Conservation (phyloP, 2,888 invertebrate species). For the Cotesia congregata region DNA sequence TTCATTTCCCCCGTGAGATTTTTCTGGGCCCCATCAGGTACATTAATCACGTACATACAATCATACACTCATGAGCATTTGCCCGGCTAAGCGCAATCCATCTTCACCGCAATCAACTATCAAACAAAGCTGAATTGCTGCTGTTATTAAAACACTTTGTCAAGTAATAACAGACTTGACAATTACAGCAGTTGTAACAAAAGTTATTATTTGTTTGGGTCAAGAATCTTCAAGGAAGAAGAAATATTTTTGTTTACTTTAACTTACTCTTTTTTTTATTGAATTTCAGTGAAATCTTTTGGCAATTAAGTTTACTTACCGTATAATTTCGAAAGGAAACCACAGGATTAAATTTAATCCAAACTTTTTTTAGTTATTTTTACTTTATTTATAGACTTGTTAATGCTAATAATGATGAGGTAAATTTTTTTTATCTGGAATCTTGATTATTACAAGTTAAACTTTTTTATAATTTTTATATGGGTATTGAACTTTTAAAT, state of each 20-base stretch:
- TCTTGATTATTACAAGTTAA: too few species aligned
- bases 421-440: too few species aligned
- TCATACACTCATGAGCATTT: constrained; percentile 20
- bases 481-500: too few species aligned
- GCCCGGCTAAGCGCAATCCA: neutral
- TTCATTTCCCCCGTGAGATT: constrained; percentile 37
- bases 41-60: constrained; percentile 39
- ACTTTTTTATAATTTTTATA: too few species aligned
- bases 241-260: neutral
- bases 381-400: too few species aligned
- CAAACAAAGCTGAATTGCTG: neutral
- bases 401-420: too few species aligned
- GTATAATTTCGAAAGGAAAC: constrained; percentile 39
- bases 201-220: too few species aligned
- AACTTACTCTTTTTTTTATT: neutral
- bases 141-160: too few species aligned
- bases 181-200: too few species aligned
- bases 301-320: constrained; percentile 38
- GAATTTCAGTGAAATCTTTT: constrained; percentile 36
- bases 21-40: constrained; percentile 37
- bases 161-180: too few species aligned
- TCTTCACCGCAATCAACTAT: neutral
- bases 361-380: too few species aligned
- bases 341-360: neutral
- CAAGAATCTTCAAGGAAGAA: too few species aligned